Evolutionary conservation across 2,888 invertebrate genomes (phyloP), one percentile per base, ranked within the genome.

Genomic region (Spodoptera exigua): DNA sequence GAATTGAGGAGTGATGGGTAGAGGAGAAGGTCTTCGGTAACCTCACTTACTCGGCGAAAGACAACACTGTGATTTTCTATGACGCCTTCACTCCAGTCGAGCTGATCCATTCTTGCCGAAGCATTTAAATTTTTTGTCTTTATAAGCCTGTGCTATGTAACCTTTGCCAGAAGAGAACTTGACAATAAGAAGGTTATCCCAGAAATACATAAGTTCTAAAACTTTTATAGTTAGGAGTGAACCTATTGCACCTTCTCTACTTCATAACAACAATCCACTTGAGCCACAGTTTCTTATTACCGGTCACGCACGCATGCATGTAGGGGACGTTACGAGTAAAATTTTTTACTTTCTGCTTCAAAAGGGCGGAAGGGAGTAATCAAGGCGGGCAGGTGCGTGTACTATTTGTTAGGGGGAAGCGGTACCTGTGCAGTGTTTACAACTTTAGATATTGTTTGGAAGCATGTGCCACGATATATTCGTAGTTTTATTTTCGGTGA

Each of bases 331-430:
- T 49, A 51, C 21, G 68, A 76, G 74, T 65, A 73, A 68, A 27
- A 44, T 70, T 72, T 73, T 75, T 70, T 70, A 61, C 60, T 54
- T 59, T 46, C 57, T 57, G 27, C 44, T 53, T 32, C 56, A 52
- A 72, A 81, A 77, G 85, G 81, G 79, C 86, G 86, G 87, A 86
- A 86, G 82, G 76, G 75, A 74, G 60, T 79, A 78, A 85, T 85
- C 81, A 83, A 69, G 76, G 71, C 58, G 55, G 72, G 78, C 87
- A 87, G 87, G 83, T 84, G 83, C 77, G 61, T 70, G 65, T 45
- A 34, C 45, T 55, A 56, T 65, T 68, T 54, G 47, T 41, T 55
- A 59, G 70, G 71, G 79, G 74, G 67, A 51, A 61, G 52, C 56
- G 60, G 61, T 65, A 61, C 60, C 56, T 64, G 61, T 61, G 46